A percentile compares a stretch with the other conserved stretches of the same genome.
Conservation (phyloP, 2,888 invertebrate genomes). For the Oconnorella tubifera region DNA sequence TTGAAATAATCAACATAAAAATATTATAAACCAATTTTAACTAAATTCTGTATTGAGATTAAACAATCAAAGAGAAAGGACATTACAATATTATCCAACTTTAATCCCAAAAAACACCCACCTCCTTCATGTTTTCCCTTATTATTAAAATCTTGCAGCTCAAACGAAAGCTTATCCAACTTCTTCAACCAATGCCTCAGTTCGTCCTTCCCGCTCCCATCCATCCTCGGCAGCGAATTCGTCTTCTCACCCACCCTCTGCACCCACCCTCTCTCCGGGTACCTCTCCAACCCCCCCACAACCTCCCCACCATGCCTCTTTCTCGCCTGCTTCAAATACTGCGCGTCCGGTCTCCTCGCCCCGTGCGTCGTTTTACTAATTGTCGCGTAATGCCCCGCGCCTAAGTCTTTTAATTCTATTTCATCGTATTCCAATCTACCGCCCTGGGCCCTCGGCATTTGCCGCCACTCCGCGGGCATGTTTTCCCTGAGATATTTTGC, state of each 20-base stretch:
- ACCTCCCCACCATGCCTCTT: neutral
- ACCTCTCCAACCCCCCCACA: neutral
- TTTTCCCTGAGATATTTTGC: conserved; percentile 15
- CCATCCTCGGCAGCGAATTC: neutral
- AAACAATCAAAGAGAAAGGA: too few relatives aligned
- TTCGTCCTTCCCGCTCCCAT: conserved; percentile 36
- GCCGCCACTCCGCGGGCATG: conserved; percentile 12
- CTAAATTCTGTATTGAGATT: too few relatives aligned
- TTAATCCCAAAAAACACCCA: too few relatives aligned
- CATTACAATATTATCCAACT: too few relatives aligned
- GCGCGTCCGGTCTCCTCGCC: neutral
- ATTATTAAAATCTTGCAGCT: conserved; percentile 50
- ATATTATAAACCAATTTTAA: too few relatives aligned
- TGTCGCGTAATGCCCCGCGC: neutral
- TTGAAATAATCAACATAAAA: too few relatives aligned
- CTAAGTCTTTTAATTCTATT: neutral
- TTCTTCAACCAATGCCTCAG: conserved; percentile 51
- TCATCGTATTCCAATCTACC: neutral
- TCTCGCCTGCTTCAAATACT: neutral
- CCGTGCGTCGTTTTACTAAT: neutral
- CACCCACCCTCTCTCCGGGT: neutral
- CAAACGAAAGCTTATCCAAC: conserved; percentile 56
- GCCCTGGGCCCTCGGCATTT: neutral
- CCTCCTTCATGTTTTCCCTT: conserved; percentile 11
- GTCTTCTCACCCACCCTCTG: neutral